phyloP scores from a whole-genome alignment of 2,797 vertebrate genomes.

The Coregonus ussuriensis region DNA sequence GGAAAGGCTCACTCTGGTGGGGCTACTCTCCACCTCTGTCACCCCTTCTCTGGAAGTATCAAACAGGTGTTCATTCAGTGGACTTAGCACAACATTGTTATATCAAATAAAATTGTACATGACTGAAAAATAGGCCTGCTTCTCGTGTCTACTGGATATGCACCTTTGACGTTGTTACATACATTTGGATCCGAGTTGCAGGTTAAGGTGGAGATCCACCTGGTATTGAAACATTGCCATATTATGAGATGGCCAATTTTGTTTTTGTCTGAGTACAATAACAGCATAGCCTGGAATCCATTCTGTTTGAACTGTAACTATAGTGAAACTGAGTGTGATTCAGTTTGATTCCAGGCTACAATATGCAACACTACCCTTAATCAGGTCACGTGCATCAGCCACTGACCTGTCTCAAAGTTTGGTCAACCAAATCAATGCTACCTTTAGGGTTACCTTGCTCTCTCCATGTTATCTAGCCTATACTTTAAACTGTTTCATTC shows the following conservation, averaged over 20 bases:
- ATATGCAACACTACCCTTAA: not conserved
- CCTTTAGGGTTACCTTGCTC: not conserved
- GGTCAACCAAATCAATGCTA: not conserved
- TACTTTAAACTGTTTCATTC: not conserved
- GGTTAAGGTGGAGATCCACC: not conserved
- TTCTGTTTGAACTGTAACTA: not conserved
- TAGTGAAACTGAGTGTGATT: not conserved
- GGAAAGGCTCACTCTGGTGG: constrained; percentile 28
- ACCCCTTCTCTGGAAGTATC: constrained; percentile 45
- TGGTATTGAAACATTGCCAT: not conserved
- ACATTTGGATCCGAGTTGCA: not conserved
- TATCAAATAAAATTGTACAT: not conserved
- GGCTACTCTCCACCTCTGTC: constrained; percentile 38
- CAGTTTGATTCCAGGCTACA: not conserved
- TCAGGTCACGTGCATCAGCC: too few species aligned
- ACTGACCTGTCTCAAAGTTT: not conserved
- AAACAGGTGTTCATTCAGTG: constrained; percentile 59
- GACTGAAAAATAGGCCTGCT: not conserved
- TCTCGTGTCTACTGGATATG: not conserved
- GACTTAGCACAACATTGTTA: not conserved
- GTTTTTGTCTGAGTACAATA: not conserved
- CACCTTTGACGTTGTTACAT: not conserved
- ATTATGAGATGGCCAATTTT: not conserved
- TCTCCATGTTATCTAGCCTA: not conserved
- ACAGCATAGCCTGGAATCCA: not conserved